phyloP scores from a whole-genome alignment of 2,888 invertebrate species.

The Chirona hameri region DNA sequence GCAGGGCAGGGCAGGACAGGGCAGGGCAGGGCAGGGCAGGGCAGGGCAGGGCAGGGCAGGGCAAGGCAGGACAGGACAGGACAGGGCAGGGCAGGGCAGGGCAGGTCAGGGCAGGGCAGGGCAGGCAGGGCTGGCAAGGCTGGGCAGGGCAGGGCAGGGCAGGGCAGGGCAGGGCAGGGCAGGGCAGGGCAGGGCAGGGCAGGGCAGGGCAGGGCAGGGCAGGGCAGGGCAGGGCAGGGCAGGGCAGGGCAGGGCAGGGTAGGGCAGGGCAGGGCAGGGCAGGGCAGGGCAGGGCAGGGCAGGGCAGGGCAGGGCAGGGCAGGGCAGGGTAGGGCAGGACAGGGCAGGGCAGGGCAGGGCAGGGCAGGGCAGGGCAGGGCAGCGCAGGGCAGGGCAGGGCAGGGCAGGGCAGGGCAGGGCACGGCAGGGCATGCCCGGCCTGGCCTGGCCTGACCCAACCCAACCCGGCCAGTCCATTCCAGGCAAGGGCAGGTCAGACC shows the following conservation, averaged over 20 bases:
- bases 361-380: neutral
- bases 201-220: neutral
- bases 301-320: neutral
- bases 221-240: neutral
- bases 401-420: neutral
- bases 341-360: neutral
- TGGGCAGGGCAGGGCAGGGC: too few species aligned
- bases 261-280: neutral
- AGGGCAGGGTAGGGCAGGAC: neutral
- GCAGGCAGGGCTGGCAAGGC: too few species aligned
- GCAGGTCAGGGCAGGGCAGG: too few species aligned
- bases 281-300: neutral
- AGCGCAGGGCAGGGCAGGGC: neutral
- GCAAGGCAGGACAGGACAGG: neutral
- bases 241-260: neutral
- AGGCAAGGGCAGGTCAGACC: too few species aligned
- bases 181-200: neutral
- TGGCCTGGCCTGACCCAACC: too few species aligned
- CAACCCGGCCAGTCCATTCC: too few species aligned
- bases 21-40: neutral
- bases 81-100: conserved; percentile 1
- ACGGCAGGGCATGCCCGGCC: too few species aligned
- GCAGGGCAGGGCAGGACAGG: neutral
- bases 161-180: too few species aligned
- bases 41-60: neutral